Conservation (phyloP, 2,113 vertebrate species). For the Syngnathus floridae region DNA sequence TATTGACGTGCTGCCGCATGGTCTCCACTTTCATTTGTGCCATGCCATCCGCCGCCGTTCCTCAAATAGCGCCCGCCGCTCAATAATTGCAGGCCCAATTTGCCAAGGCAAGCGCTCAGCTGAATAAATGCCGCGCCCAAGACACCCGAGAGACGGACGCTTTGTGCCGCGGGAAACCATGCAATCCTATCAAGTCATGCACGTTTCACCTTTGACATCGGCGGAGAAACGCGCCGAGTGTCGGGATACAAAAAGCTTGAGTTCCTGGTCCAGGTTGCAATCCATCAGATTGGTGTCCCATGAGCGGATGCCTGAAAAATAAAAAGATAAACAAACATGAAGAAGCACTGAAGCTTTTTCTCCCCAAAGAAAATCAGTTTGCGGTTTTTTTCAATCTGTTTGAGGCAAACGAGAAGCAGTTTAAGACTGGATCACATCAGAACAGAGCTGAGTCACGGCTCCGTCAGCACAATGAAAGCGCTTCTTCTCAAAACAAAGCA, state of each 20-base stretch:
- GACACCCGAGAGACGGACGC: too few relatives aligned
- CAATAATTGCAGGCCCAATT: too few relatives aligned
- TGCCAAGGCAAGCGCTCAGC: too few relatives aligned
- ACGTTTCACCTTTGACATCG: slow-evolving; percentile 85
- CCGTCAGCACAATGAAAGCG: too few relatives aligned
- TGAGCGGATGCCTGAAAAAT: slow-evolving; percentile 84
- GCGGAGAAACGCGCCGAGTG: slow-evolving; percentile 96
- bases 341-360: too few relatives aligned
- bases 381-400: too few relatives aligned
- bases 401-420: too few relatives aligned
- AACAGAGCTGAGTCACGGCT: too few relatives aligned
- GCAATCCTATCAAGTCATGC: neutral
- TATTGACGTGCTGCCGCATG: neutral
- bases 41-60: neutral
- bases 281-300: slow-evolving; percentile 93
- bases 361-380: too few relatives aligned
- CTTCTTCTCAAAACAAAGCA: too few relatives aligned
- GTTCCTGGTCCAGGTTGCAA: slow-evolving; percentile 96
- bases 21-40: neutral
- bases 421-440: neutral
- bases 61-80: neutral
- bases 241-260: slow-evolving; percentile 95
- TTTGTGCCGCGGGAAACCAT: neutral
- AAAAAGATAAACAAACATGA: too few relatives aligned
- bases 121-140: neutral